Conservation (phyloP, 1,140 invertebrate genomes). For the Temnothorax nylanderi region DNA sequence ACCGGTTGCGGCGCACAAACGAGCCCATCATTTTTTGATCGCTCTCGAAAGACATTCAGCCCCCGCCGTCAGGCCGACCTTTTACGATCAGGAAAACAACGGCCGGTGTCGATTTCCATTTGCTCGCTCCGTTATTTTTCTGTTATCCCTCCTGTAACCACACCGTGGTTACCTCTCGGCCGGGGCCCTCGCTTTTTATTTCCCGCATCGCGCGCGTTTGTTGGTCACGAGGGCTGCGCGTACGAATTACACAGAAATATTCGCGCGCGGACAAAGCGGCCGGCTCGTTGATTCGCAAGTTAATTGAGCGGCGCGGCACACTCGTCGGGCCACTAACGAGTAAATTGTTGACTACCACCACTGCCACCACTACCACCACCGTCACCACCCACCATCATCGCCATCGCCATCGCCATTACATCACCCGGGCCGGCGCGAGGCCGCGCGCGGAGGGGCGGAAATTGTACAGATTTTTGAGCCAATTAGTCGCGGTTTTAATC, state of each 20-base stretch:
- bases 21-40: constrained; percentile 50
- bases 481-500: constrained; percentile 79
- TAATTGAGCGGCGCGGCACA: constrained; percentile 82
- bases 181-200: constrained; percentile 51
- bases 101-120: constrained; percentile 73
- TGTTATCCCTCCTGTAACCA: constrained; percentile 24
- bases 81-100: constrained; percentile 62
- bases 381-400: neutral
- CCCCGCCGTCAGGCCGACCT: constrained; percentile 38
- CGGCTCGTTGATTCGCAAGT: constrained; percentile 79
- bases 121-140: constrained; percentile 62
- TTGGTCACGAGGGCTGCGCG: constrained; percentile 73
- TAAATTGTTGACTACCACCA: constrained; percentile 80
- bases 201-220: constrained; percentile 70
- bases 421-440: constrained; percentile 8
- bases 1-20: constrained; percentile 55
- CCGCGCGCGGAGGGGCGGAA: constrained; percentile 58
- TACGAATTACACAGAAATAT: constrained; percentile 78
- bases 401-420: constrained; percentile 10
- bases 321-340: constrained; percentile 80
- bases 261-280: constrained; percentile 75
- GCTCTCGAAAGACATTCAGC: constrained; percentile 70
- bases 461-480: constrained; percentile 80
- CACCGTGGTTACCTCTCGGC: neutral
- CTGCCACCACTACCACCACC: constrained; percentile 11